Percentiles rank a stretch among this genome's conserved stretches.
Conservation (phyloP, 1,140 invertebrate species). For the Monochamus saltuarius region DNA sequence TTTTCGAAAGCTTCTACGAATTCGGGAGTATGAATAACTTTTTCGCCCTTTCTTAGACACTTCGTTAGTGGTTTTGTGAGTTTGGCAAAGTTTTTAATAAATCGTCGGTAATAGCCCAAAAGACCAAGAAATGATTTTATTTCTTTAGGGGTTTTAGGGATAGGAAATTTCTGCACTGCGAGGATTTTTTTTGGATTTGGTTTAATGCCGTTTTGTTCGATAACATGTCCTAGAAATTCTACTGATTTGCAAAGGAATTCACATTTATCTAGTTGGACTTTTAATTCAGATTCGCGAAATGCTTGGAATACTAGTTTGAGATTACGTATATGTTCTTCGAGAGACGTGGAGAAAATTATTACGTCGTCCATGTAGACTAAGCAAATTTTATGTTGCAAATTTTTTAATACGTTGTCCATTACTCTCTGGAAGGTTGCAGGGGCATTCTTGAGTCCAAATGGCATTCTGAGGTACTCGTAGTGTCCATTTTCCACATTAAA, state of each 20-base stretch:
- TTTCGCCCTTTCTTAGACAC: too few species aligned
- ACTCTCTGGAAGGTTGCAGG: constrained; percentile 20
- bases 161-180: too few species aligned
- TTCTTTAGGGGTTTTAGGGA: too few species aligned
- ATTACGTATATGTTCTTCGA: not conserved
- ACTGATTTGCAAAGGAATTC: constrained; percentile 11
- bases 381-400: constrained; percentile 5
- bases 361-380: constrained; percentile 13
- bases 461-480: constrained; percentile 19
- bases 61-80: too few species aligned
- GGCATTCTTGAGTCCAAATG: constrained; percentile 21
- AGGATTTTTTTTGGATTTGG: too few species aligned
- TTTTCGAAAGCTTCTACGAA: too few species aligned
- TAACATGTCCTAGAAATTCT: constrained; percentile 14
- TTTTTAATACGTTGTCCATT: constrained; percentile 10
- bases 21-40: too few species aligned
- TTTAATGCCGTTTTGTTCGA: not conserved
- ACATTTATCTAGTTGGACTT: constrained; percentile 11
- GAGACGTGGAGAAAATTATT: constrained; percentile 7
- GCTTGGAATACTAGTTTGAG: not conserved
- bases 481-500: constrained; percentile 16
- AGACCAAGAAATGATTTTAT: too few species aligned
- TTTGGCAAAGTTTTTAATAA: too few species aligned
- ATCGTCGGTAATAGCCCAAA: too few species aligned
- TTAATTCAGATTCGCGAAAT: not conserved